Conservation (phyloP, 2,888 invertebrate genomes). For the Epistrophe eligans region DNA sequence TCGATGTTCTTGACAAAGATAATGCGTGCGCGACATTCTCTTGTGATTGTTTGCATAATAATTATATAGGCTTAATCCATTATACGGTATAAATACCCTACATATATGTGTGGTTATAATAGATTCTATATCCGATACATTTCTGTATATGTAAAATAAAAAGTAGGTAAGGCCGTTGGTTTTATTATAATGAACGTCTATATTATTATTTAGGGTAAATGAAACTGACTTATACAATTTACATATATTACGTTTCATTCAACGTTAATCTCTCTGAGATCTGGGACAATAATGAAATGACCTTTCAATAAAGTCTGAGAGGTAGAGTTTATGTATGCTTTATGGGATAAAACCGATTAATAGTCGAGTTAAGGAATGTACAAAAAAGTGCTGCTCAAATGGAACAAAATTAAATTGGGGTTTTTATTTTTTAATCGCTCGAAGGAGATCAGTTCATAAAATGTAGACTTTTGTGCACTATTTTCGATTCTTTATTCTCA, state of each 20-base stretch:
- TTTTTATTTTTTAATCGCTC: no score
- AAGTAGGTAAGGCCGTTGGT: not conserved
- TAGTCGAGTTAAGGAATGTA: no score
- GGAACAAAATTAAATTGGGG: no score
- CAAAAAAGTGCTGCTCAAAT: no score
- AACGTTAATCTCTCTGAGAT: not conserved
- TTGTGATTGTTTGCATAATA: not conserved
- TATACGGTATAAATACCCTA: not conserved
- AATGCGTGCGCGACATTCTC: not conserved
- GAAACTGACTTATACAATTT: not conserved
- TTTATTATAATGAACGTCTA: not conserved
- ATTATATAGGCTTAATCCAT: not conserved
- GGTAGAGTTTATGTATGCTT: not conserved
- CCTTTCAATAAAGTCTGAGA: not conserved
- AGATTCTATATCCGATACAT: not conserved
- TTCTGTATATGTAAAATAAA: not conserved
- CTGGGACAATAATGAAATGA: not conserved
- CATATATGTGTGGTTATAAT: no score
- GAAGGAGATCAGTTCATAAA: no score
- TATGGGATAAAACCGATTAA: not conserved
- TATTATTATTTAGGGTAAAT: not conserved
- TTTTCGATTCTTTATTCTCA: no score
- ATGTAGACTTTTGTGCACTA: no score
- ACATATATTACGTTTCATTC: not conserved
- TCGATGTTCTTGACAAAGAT: conserved; percentile 1